Evolutionary conservation across 2,113 vertebrate species (phyloP).

Genomic region (Platichthys stellatus): DNA sequence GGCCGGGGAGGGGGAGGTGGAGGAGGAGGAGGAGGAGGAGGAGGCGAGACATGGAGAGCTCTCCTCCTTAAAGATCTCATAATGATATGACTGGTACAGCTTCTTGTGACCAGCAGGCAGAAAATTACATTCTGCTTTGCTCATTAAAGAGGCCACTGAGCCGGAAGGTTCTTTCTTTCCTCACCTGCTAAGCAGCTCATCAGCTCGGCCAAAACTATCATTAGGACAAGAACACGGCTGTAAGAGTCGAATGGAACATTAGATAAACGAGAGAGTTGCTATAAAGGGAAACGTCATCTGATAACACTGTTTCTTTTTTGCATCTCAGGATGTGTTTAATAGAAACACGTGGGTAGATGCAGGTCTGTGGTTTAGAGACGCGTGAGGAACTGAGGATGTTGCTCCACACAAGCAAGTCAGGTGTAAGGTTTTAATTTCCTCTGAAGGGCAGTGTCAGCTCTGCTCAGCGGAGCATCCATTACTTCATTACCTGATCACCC

Average conservation of each 20-base stretch:
- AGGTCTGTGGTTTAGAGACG: background rate
- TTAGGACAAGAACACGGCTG: slow-evolving; percentile 54
- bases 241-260: slow-evolving; percentile 51
- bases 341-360: background rate
- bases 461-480: slow-evolving; percentile 59
- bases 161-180: slow-evolving; percentile 47
- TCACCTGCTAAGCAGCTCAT: slow-evolving; percentile 67
- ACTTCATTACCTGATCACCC: slow-evolving; percentile 65
- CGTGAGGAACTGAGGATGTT: slow-evolving; percentile 19
- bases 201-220: slow-evolving; percentile 56
- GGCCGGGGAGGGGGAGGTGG: background rate
- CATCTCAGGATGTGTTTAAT: background rate
- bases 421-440: slow-evolving; percentile 69
- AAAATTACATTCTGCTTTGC: slow-evolving; percentile 69
- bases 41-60: slow-evolving; percentile 7
- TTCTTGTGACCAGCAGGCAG: slow-evolving; percentile 66
- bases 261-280: slow-evolving; percentile 49
- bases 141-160: slow-evolving; percentile 71
- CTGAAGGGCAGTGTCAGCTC: slow-evolving; percentile 48
- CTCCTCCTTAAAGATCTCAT: slow-evolving; percentile 61
- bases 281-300: slow-evolving; percentile 31
- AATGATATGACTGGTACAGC: slow-evolving; percentile 54
- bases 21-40: slow-evolving; percentile 30
- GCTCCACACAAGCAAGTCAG: slow-evolving; percentile 31
- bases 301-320: slow-evolving; percentile 22